Conservation (phyloP, 1,140 invertebrate species). For the Rhizoglyphus robini region DNA sequence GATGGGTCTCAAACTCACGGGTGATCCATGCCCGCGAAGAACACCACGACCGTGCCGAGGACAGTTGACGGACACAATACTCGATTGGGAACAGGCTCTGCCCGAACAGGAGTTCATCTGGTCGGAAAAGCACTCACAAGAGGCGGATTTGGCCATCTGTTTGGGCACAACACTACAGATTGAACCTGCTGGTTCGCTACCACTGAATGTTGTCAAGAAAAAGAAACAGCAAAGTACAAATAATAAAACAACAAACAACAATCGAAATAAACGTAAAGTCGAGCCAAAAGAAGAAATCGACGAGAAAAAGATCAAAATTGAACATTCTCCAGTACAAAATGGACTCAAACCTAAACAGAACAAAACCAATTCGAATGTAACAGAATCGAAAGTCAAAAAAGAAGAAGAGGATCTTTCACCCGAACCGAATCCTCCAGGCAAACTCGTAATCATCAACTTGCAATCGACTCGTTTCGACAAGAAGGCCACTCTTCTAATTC, state of each 20-base stretch:
- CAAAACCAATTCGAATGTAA: slow-evolving; percentile 76
- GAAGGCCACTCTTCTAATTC: slow-evolving; percentile 74
- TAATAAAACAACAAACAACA: not conserved
- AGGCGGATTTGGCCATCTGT: slow-evolving; percentile 80
- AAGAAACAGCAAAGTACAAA: not conserved
- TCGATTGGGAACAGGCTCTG: slow-evolving; percentile 96
- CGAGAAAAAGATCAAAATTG: slow-evolving; percentile 87
- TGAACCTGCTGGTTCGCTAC: slow-evolving; percentile 86
- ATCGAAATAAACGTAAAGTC: too few relatives aligned
- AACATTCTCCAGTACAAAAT: slow-evolving; percentile 91
- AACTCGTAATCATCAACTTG: slow-evolving; percentile 86
- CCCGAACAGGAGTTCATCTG: slow-evolving; percentile 75
- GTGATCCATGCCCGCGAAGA: slow-evolving; percentile 54
- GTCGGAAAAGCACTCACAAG: slow-evolving; percentile 68
- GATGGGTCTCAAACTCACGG: slow-evolving; percentile 77
- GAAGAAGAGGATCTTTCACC: slow-evolving; percentile 29
- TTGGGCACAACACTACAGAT: slow-evolving; percentile 95
- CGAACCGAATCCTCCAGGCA: too few relatives aligned
- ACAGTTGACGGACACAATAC: slow-evolving; percentile 70
- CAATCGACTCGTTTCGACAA: slow-evolving; percentile 95
- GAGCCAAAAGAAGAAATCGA: too few relatives aligned
- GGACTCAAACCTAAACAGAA: slow-evolving; percentile 78
- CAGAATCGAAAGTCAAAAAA: slow-evolving; percentile 55
- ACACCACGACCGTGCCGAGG: slow-evolving; percentile 66
- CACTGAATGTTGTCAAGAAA: slow-evolving; percentile 68